These are phyloP conservation scores for Chionodraco myersi DNA, from an alignment of 2,113 vertebrate genomes.

Conservation along the genomic window DNA sequence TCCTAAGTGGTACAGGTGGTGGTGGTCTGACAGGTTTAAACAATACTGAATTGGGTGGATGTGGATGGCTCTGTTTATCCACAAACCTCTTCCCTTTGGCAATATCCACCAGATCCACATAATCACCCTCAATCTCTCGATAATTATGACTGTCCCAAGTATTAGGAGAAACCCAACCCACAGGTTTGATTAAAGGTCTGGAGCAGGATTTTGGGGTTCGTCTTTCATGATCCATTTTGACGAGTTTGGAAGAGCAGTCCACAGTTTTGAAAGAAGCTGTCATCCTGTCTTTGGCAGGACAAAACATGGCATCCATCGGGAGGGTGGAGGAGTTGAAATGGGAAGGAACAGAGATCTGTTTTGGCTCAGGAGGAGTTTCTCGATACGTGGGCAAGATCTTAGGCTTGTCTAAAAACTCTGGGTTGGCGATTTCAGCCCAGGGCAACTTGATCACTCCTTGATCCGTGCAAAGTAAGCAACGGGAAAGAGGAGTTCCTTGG, in stretches of 20 bases:
- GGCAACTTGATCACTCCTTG: slow-evolving; percentile 87
- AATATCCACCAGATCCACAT: slow-evolving; percentile 91
- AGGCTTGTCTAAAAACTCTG: slow-evolving; percentile 88
- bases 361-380: slow-evolving; percentile 33
- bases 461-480: slow-evolving; percentile 91
- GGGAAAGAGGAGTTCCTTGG: slow-evolving; percentile 81
- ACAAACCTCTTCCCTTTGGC: slow-evolving; percentile 77
- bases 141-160: slow-evolving; percentile 78
- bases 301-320: slow-evolving; percentile 21
- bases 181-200: slow-evolving; percentile 71
- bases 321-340: slow-evolving; percentile 45
- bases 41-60: slow-evolving; percentile 47
- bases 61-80: slow-evolving; percentile 35
- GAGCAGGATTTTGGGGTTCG: slow-evolving; percentile 56
- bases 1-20: slow-evolving; percentile 62
- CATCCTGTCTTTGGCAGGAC: slow-evolving; percentile 71
- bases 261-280: slow-evolving; percentile 60
- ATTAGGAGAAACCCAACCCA: slow-evolving; percentile 82
- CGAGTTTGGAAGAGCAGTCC: slow-evolving; percentile 81
- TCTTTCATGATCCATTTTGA: slow-evolving; percentile 85
- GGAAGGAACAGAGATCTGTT: slow-evolving; percentile 27
- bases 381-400: slow-evolving; percentile 56
- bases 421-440: slow-evolving; percentile 88
- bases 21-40: slow-evolving; percentile 78
- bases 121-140: slow-evolving; percentile 90